phyloP scores from a whole-genome alignment of 1,140 invertebrate species.

The Calephelis nemesis region DNA sequence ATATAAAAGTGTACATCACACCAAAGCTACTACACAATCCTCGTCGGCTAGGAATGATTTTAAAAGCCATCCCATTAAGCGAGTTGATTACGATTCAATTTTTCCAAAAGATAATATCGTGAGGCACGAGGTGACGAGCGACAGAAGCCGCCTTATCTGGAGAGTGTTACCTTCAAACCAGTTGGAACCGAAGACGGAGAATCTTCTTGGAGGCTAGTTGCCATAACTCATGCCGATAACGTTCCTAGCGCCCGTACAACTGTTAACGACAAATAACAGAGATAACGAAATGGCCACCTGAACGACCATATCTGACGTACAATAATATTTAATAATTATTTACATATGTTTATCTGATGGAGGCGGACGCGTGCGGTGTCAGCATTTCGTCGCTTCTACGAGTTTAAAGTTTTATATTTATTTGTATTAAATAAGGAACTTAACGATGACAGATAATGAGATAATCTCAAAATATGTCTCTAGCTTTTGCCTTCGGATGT shows the following conservation, averaged over 20 bases:
- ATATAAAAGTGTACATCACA: background rate
- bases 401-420: constrained; percentile 32
- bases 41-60: background rate
- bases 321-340: constrained; percentile 78
- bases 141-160: constrained; percentile 42
- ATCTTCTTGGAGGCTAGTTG: constrained; percentile 42
- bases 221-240: constrained; percentile 72
- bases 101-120: constrained; percentile 35
- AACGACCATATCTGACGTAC: constrained; percentile 68
- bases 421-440: constrained; percentile 9
- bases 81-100: constrained; percentile 22
- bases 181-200: constrained; percentile 51
- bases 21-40: background rate
- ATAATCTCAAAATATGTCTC: background rate
- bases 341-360: constrained; percentile 44
- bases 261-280: constrained; percentile 73
- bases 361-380: constrained; percentile 34
- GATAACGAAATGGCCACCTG: constrained; percentile 71
- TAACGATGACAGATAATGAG: constrained; percentile 2
- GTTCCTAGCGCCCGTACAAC: constrained; percentile 49
- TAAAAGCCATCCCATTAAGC: constrained; percentile 22
- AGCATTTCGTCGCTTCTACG: constrained; percentile 30
- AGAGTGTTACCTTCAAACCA: constrained; percentile 28
- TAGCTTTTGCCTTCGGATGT: background rate
- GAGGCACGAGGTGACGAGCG: constrained; percentile 10